Evolutionary conservation across 1,140 invertebrate species (phyloP).

Genomic region (Caenorhabditis brenneri): DNA sequence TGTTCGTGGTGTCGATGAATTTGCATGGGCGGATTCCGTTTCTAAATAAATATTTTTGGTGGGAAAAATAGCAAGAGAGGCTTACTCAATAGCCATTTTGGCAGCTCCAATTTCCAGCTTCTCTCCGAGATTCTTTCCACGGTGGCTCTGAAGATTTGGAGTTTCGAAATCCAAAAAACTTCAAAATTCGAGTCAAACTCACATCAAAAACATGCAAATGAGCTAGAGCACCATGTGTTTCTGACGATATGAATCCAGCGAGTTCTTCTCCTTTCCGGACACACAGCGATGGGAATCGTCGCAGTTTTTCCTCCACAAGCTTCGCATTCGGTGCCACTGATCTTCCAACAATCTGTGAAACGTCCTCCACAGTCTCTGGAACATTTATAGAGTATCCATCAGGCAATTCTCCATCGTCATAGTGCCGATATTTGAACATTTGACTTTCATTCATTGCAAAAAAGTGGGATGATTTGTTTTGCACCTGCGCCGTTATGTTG

Average conservation of each 20-base stretch:
- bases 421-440: slow-evolving; percentile 27
- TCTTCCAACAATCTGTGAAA: neutral
- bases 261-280: slow-evolving; percentile 8
- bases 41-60: no score
- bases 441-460: slow-evolving; percentile 39
- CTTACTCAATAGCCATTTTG: slow-evolving; percentile 27
- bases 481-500: neutral
- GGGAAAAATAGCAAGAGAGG: no score
- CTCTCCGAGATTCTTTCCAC: slow-evolving; percentile 3
- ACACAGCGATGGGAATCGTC: slow-evolving; percentile 17
- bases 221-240: neutral
- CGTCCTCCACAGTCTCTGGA: neutral
- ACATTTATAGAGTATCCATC: slow-evolving; percentile 19
- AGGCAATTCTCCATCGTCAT: neutral
- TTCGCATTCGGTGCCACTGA: neutral
- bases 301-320: slow-evolving; percentile 24
- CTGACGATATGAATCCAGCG: slow-evolving; percentile 18
- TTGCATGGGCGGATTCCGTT: slow-evolving; percentile 28
- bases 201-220: slow-evolving; percentile 23
- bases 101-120: slow-evolving; percentile 23
- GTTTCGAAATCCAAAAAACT: no score
- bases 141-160: neutral
- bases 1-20: slow-evolving; percentile 17
- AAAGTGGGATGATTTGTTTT: slow-evolving; percentile 31
- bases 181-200: neutral